These are phyloP conservation scores for Pionites leucogaster DNA, from an alignment of 2,113 vertebrate genomes.

Conservation along the genomic window DNA sequence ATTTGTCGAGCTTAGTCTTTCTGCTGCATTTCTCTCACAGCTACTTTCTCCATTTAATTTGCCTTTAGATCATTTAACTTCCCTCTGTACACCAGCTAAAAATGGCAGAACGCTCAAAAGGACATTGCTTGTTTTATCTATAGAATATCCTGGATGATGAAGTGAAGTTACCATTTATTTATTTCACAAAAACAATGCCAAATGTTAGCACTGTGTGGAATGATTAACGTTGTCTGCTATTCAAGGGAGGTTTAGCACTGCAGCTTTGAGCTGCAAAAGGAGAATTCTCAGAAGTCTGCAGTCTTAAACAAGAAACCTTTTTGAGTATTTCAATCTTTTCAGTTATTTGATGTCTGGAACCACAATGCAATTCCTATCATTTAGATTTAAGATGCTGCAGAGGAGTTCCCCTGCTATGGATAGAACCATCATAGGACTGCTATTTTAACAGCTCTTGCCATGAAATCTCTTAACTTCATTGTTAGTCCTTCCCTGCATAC, in stretches of 20 bases:
- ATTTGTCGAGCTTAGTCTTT: background rate
- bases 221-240: background rate
- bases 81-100: background rate
- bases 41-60: background rate
- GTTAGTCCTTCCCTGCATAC: background rate
- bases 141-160: background rate
- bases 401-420: background rate
- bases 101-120: background rate
- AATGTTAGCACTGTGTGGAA: background rate
- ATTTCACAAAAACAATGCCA: background rate
- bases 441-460: background rate
- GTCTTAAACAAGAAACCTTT: background rate
- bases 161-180: background rate
- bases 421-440: background rate
- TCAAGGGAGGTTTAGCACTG: background rate
- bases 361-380: background rate
- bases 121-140: background rate
- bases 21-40: background rate
- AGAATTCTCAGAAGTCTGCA: background rate
- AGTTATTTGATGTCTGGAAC: background rate
- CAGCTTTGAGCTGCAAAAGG: background rate
- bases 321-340: background rate
- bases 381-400: background rate
- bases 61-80: background rate
- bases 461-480: background rate